Evolutionary conservation across 2,888 invertebrate genomes (phyloP).

Genomic region (Caenorhabditis sp.): DNA sequence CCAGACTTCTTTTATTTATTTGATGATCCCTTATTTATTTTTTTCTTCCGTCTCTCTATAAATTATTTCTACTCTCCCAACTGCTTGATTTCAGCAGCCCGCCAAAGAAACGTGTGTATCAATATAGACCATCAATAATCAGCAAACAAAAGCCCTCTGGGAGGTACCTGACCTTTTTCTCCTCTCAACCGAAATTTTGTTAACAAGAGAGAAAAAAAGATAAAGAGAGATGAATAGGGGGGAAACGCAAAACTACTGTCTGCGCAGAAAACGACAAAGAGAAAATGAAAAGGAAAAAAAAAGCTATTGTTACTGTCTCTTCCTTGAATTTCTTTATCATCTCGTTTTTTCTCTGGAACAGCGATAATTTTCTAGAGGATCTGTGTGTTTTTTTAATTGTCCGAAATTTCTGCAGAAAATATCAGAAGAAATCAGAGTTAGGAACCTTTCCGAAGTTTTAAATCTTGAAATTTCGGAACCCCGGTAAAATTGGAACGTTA

Average conservation of each 20-base stretch:
- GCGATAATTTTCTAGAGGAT: too few relatives aligned
- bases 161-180: conserved; percentile 18
- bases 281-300: conserved; percentile 22
- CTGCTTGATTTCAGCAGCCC: not conserved
- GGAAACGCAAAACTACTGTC: conserved; percentile 4
- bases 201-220: conserved; percentile 32
- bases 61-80: conserved; percentile 14
- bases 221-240: conserved; percentile 32
- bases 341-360: not conserved
- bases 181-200: conserved; percentile 37
- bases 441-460: too few relatives aligned
- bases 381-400: too few relatives aligned
- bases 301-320: not conserved
- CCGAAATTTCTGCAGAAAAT: too few relatives aligned
- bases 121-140: conserved; percentile 31
- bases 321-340: not conserved
- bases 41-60: conserved; percentile 2
- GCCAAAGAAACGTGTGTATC: conserved; percentile 14
- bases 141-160: conserved; percentile 34
- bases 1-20: not conserved
- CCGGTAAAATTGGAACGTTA: too few relatives aligned
- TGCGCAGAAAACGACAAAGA: conserved; percentile 19
- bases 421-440: too few relatives aligned
- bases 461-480: too few relatives aligned
- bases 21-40: conserved; percentile 11